Base-by-base conservation (phyloP, 2,113 vertebrate genomes). In the Hydrochoerus hydrochaeris region DNA sequence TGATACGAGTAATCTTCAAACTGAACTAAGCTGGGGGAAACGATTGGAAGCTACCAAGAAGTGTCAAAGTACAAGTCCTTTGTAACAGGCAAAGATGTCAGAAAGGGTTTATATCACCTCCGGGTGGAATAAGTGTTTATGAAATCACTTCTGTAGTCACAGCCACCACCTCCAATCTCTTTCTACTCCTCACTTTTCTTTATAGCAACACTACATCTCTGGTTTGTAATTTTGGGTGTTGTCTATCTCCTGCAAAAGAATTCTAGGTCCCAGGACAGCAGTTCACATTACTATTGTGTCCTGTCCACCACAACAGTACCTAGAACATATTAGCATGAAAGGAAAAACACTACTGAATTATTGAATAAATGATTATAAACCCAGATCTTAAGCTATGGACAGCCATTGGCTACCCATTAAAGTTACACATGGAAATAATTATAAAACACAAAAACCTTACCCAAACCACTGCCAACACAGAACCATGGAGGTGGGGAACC, bases 91-190 rank as follows among this genome's bases (percentile, higher is more conserved):
- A 80, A 93, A 91, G 22, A 83, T 57, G 49, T 49, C 44, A 88
- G 49, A 81, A 58, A 77, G 28, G 14, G 10, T 85, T 91, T 49
- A 24, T 58, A 85, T 84, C 88, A 81, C 65, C 80, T 17, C 10
- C 54, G 49, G 24, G 26, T 41, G 58, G 19, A 93, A 85, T 75
- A 63, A 62, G 3, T 17, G 7, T 49, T 91, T 89, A 44, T 41
- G 19, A 65, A 90, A 90, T 90, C 75, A 87, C 69, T 90, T 92
- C 52, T 91, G 78, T 57, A 87, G 46, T 24, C 90, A 90, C 73
- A 90, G 84, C 19, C 8, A 52, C 6, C 2, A 58, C 38, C 20
- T 52, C 35, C 20, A 94, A 87, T 11, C 60, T 63, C 28, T 78
- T 58, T 88, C 24, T 67, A 52, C 26, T 85, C 52, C 69, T 95